Evolutionary conservation across 2,797 vertebrate genomes (phyloP), one percentile per base, ranked within the genome.

Genomic region (Linurgus olivaceus): DNA sequence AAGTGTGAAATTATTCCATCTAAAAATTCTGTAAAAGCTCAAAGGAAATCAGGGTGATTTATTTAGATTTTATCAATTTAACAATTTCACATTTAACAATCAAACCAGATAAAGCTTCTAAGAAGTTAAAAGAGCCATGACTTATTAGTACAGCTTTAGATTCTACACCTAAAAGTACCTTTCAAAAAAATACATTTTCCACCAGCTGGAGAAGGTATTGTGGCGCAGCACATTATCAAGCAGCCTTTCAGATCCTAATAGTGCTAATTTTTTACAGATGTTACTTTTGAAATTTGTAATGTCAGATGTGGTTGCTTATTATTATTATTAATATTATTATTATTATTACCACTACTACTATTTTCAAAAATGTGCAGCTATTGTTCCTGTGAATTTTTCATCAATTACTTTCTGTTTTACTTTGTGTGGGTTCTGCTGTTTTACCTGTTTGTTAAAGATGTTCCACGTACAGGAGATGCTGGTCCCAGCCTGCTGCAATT

Each of bases 381-480:
- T 26, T 51, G 20, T 33, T 62, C 15, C 29, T 8, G 28, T 90
- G 26, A 88, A 61, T 63, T 82, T 51, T 70, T 65, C 12, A 48
- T 23, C 20, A 23, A 29, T 29, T 83, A 9, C 1, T 51, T 84
- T 59, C 40, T 55, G 11, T 23, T 85, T 40, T 44, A 52, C 26
- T 74, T 82, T 29, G 11, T 44, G 29, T 29, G 62, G 11, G 19
- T 13, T 37, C 47, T 47, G 23, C 1, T 24, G 11, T 15, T 47
- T 78, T 78, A 44, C 3, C 65, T 50, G n/a, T 47, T 82, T 59
- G 35, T 48, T 51, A 63, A 66, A 76, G 3, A 5, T 26, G 12
- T 31, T 63, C 12, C 44, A 57, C 0, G 0, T 26, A 24, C 2
- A 35, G 50, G 8, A 51, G 33, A 35, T 26, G 20, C 6, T 63